These are phyloP conservation scores for Eudorcas thomsonii DNA, from an alignment of 2,113 vertebrate genomes.

Conservation along the genomic window DNA sequence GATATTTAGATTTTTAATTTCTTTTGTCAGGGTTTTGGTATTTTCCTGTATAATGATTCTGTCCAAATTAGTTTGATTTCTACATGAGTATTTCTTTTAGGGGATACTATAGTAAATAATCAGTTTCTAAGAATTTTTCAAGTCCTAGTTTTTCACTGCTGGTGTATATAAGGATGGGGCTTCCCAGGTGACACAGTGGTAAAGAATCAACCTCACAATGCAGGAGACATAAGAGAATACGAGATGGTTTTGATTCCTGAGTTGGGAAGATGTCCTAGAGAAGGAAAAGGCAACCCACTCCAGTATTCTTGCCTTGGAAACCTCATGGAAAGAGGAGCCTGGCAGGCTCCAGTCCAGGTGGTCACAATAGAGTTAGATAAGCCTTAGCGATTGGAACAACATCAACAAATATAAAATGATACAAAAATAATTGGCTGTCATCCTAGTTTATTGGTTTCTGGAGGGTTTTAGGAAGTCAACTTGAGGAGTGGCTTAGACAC, in stretches of 20 bases:
- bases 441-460: neutral
- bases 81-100: neutral
- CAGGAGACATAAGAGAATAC: neutral
- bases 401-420: neutral
- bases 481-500: neutral
- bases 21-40: neutral
- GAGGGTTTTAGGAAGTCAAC: neutral
- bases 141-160: neutral
- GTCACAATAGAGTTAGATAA: neutral
- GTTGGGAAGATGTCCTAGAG: neutral
- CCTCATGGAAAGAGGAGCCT: neutral
- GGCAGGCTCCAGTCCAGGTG: neutral
- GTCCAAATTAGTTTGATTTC: neutral
- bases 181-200: neutral
- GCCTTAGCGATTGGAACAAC: neutral
- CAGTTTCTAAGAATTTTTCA: neutral
- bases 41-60: neutral
- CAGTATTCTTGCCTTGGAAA: neutral
- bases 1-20: neutral
- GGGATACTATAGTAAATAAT: neutral
- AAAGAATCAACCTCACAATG: rapidly evolving
- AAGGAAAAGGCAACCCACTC: neutral
- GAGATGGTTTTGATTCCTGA: neutral
- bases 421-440: neutral
- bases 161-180: neutral